Conservation (phyloP, 2,113 vertebrate species). For the Clupea harengus region DNA sequence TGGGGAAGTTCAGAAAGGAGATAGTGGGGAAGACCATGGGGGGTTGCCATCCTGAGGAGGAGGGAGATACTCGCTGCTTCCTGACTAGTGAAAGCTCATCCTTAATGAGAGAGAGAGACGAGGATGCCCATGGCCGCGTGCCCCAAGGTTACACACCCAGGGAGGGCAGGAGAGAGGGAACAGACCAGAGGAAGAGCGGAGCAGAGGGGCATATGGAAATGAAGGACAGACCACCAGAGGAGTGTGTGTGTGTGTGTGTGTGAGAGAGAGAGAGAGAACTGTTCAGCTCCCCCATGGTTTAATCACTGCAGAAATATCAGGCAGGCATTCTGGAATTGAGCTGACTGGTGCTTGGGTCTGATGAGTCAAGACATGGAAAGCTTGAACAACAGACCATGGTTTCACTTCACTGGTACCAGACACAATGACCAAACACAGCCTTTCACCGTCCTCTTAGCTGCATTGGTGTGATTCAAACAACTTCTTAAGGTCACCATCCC, state of each 20-base stretch:
- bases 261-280: neutral
- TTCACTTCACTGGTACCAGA: neutral
- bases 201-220: no score
- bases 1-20: neutral
- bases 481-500: neutral
- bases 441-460: neutral
- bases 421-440: neutral
- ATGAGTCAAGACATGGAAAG: neutral
- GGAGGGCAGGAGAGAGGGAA: no score
- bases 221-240: no score
- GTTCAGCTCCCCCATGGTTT: no score
- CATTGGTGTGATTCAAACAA: no score
- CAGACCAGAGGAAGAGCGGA: no score
- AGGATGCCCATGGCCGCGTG: conserved; percentile 21
- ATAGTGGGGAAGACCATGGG: neutral
- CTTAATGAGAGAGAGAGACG: conserved; percentile 30
- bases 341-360: no score
- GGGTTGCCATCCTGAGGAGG: neutral
- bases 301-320: no score
- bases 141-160: no score
- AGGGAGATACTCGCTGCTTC: neutral
- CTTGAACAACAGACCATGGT: neutral
- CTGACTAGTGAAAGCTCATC: conserved; percentile 25
- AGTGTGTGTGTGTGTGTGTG: neutral
- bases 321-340: no score